These are phyloP conservation scores for Phrynosoma platyrhinos DNA, from an alignment of 2,113 vertebrate genomes.

Conservation along the genomic window DNA sequence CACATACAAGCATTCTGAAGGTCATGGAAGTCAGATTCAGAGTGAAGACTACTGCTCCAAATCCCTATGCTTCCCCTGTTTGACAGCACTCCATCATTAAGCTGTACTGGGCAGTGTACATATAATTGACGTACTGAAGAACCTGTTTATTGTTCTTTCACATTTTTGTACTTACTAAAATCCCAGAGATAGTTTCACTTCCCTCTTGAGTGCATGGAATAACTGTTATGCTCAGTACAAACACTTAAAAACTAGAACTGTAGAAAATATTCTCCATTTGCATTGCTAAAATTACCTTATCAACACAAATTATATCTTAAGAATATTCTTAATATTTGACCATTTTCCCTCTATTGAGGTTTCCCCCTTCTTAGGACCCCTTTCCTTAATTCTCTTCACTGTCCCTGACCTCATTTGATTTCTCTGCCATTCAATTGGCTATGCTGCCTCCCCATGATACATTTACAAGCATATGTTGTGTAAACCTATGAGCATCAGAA, in stretches of 20 bases:
- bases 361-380: no score
- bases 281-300: neutral
- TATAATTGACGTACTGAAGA: neutral
- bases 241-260: neutral
- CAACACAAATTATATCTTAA: no score
- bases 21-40: no score
- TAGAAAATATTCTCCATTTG: neutral
- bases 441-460: neutral
- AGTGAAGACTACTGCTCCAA: no score
- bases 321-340: no score
- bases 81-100: no score
- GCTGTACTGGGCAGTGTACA: no score
- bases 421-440: neutral
- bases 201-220: neutral
- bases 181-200: neutral
- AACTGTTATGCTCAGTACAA: neutral
- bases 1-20: no score
- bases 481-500: no score
- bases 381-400: no score
- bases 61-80: no score
- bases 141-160: conserved; percentile 3
- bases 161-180: neutral
- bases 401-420: neutral
- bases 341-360: no score
- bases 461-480: neutral